These are phyloP conservation scores for Coenonympha glycerion DNA, from an alignment of 2,888 invertebrate genomes.

Conservation along the genomic window DNA sequence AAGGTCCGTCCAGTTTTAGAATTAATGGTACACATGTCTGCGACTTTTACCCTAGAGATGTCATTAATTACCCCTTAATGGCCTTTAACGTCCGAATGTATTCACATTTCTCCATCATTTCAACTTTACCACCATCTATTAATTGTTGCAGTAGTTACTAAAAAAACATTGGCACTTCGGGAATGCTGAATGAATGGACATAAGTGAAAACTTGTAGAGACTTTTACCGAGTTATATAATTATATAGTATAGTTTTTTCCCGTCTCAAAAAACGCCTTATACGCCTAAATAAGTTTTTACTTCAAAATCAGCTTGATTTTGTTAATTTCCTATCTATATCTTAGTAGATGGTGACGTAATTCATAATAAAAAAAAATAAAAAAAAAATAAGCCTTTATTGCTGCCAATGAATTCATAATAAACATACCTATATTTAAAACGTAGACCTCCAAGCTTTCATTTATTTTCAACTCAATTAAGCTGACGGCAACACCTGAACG, in stretches of 20 bases:
- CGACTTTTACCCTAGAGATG: conserved; percentile 17
- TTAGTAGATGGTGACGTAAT: too few species aligned
- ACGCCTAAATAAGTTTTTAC: too few species aligned
- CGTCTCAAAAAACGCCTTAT: too few species aligned
- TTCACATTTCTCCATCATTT: conserved; percentile 15
- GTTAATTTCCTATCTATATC: too few species aligned
- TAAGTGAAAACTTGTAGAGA: too few species aligned
- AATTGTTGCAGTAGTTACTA: too few species aligned
- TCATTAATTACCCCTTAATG: conserved; percentile 19
- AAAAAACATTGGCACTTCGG: too few species aligned
- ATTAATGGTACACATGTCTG: conserved; percentile 17
- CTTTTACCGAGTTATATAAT: too few species aligned
- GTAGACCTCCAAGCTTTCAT: not conserved
- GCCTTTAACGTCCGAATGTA: conserved; percentile 15
- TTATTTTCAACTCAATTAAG: conserved; percentile 5
- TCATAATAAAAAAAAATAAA: not conserved
- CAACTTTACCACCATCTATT: conserved; percentile 4
- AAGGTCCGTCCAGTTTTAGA: conserved; percentile 12
- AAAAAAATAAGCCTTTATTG: not conserved
- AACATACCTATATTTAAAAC: not conserved
- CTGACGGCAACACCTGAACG: conserved; percentile 3
- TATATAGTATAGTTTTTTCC: too few species aligned
- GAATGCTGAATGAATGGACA: too few species aligned
- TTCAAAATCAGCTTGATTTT: too few species aligned
- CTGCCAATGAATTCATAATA: too few species aligned